These are phyloP conservation scores for Distichodus sexfasciatus DNA, from an alignment of 2,797 vertebrate genomes.

Conservation along the genomic window DNA sequence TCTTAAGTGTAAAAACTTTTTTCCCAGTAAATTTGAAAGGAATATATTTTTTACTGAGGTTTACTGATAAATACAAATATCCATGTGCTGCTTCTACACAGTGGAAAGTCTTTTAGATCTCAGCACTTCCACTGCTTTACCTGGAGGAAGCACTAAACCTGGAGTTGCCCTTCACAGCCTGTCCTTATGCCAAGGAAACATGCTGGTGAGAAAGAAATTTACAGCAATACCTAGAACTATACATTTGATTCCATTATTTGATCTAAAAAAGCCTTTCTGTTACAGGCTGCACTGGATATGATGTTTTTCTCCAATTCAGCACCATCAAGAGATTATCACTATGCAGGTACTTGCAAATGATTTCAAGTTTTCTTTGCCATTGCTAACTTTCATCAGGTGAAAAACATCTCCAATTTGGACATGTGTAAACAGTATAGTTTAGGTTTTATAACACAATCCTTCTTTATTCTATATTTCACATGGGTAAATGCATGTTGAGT, in stretches of 20 bases:
- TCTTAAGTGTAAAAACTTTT: too few relatives aligned
- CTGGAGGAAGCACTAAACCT: conserved; percentile 76
- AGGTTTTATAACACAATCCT: too few relatives aligned
- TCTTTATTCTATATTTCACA: too few relatives aligned
- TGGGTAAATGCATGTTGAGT: too few relatives aligned
- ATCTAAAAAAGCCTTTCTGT: neutral
- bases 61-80: neutral
- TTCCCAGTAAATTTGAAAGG: neutral
- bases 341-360: conserved; percentile 71
- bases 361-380: neutral
- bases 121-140: conserved; percentile 76
- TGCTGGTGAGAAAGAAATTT: conserved; percentile 61
- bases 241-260: too few relatives aligned
- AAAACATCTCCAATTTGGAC: too few relatives aligned
- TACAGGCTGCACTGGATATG: conserved; percentile 73
- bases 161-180: conserved; percentile 79
- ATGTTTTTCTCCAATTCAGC: conserved; percentile 67
- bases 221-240: too few relatives aligned
- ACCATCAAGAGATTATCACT: conserved; percentile 72
- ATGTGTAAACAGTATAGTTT: too few relatives aligned
- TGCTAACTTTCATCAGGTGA: neutral
- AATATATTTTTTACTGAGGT: too few relatives aligned
- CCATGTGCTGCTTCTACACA: conserved; percentile 34
- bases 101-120: conserved; percentile 75
- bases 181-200: conserved; percentile 65